phyloP scores from a whole-genome alignment of 1,140 invertebrate species.

The Drosophila saltans region DNA sequence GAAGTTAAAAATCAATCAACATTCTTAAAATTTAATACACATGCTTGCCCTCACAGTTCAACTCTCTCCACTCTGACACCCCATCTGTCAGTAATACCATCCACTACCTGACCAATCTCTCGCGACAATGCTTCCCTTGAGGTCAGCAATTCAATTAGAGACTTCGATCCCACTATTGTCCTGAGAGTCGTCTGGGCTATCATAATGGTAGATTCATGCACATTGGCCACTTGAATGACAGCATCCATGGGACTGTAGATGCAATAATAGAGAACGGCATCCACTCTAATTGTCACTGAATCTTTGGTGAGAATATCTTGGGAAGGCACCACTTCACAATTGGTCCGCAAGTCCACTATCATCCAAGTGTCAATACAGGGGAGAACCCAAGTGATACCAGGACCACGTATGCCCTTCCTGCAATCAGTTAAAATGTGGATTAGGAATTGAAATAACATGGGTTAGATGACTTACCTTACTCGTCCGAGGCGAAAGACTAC shows the following conservation, averaged over 20 bases:
- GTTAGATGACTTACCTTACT: slow-evolving; percentile 84
- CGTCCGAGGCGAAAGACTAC: slow-evolving; percentile 94
- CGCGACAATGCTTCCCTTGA: slow-evolving; percentile 54
- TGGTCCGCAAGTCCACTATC: slow-evolving; percentile 88
- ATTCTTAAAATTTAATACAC: background rate
- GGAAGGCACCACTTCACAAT: slow-evolving; percentile 90
- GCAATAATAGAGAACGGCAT: slow-evolving; percentile 90
- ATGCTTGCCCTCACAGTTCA: slow-evolving; percentile 88
- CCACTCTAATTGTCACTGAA: slow-evolving; percentile 90
- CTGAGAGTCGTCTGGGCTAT: slow-evolving; percentile 85
- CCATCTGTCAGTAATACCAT: slow-evolving; percentile 87
- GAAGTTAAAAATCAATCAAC: background rate
- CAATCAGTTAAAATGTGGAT: background rate
- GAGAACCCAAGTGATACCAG: slow-evolving; percentile 88
- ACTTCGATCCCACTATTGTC: slow-evolving; percentile 91
- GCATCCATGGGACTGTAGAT: slow-evolving; percentile 91
- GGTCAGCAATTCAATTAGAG: slow-evolving; percentile 86
- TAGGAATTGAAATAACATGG: slow-evolving; percentile 49
- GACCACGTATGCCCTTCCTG: slow-evolving; percentile 36
- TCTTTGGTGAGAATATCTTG: slow-evolving; percentile 89
- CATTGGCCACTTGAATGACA: slow-evolving; percentile 92
- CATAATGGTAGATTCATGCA: slow-evolving; percentile 88
- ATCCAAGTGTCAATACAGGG: slow-evolving; percentile 91
- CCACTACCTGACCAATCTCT: slow-evolving; percentile 51
- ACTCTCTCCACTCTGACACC: slow-evolving; percentile 97